These are phyloP conservation scores for Meloidogyne hapla DNA, from an alignment of 1,140 invertebrate genomes.

Conservation along the genomic window DNA sequence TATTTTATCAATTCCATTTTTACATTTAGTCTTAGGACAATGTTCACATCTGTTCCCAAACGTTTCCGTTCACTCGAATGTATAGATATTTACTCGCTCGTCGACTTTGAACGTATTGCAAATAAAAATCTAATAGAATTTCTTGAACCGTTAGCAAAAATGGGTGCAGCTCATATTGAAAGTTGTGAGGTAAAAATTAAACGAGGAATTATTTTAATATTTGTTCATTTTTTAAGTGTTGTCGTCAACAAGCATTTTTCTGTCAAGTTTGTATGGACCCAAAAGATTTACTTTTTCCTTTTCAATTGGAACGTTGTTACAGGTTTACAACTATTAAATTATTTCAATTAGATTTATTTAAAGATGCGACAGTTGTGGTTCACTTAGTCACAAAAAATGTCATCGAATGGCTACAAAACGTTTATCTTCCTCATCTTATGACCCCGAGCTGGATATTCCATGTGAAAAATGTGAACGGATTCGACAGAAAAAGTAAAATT, in stretches of 20 bases:
- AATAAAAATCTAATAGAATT: slow-evolving; percentile 52
- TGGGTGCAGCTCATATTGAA: slow-evolving; percentile 44
- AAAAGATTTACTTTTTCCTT: slow-evolving; percentile 49
- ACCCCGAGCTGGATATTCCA: not conserved
- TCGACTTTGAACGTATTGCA: slow-evolving; percentile 47
- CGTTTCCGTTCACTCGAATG: slow-evolving; percentile 44
- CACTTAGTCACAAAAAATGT: slow-evolving; percentile 40
- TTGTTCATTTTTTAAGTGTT: slow-evolving; percentile 27
- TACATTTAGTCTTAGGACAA: slow-evolving; percentile 39
- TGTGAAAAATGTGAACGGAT: slow-evolving; percentile 41
- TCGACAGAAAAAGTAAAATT: slow-evolving; percentile 31
- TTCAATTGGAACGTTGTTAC: slow-evolving; percentile 50
- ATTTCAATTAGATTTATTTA: not conserved
- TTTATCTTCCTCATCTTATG: not conserved
- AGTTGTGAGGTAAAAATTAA: slow-evolving; percentile 31
- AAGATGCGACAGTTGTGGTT: slow-evolving; percentile 41
- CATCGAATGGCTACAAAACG: slow-evolving; percentile 10
- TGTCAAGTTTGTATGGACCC: slow-evolving; percentile 48
- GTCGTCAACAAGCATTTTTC: slow-evolving; percentile 43
- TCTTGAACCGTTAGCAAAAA: slow-evolving; percentile 42
- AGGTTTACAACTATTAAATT: slow-evolving; percentile 15
- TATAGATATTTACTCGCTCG: slow-evolving; percentile 44
- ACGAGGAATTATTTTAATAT: not conserved
- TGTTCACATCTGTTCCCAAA: slow-evolving; percentile 44
- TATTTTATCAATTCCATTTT: not conserved